Conservation (phyloP, 2,797 vertebrate species). For the Leptoclinus maculatus region DNA sequence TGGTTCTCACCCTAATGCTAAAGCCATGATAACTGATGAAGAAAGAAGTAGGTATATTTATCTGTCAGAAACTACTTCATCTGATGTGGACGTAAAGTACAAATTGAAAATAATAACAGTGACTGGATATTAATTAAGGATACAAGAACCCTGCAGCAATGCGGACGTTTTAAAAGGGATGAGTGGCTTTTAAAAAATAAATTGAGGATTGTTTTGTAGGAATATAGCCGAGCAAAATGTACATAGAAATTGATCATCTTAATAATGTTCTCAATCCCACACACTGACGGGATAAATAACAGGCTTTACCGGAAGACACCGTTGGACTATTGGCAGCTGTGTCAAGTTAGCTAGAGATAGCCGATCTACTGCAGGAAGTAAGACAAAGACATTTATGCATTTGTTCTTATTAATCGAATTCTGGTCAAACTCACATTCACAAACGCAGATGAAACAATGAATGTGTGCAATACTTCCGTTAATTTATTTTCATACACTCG, state of each 20-base stretch:
- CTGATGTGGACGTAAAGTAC: not conserved
- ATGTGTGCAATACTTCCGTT: too few relatives aligned
- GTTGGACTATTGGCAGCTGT: not conserved
- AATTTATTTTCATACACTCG: too few relatives aligned
- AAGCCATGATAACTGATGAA: not conserved
- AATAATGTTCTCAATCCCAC: not conserved
- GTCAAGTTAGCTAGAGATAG: slow-evolving; percentile 28
- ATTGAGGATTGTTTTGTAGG: not conserved
- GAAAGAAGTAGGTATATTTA: not conserved
- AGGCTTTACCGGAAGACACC: slow-evolving; percentile 68
- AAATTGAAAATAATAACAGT: not conserved
- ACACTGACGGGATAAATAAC: slow-evolving; percentile 29
- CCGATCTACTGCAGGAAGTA: not conserved
- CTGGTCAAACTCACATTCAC: not conserved
- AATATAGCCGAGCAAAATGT: not conserved
- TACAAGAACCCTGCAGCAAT: too few relatives aligned
- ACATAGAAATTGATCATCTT: not conserved
- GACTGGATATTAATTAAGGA: not conserved
- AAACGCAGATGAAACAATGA: not conserved
- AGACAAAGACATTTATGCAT: not conserved
- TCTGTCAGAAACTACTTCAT: not conserved
- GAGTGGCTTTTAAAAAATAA: not conserved
- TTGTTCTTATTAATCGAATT: not conserved
- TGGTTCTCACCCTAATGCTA: not conserved
- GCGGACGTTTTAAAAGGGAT: not conserved